Conservation (phyloP, 2,113 vertebrate species). For the Triplophysa rosa region DNA sequence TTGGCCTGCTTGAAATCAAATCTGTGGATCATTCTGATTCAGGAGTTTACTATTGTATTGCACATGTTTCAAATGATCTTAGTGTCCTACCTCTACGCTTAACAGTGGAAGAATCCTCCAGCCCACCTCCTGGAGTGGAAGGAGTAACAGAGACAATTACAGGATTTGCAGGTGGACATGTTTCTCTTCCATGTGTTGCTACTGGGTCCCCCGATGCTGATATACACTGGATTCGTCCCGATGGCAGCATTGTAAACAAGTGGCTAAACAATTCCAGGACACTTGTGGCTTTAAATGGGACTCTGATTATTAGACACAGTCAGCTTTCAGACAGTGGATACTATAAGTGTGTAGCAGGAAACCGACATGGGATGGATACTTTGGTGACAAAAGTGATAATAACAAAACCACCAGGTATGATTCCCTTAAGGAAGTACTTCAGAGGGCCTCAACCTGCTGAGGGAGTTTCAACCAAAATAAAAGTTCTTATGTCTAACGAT, state of each 20-base stretch:
- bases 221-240: constrained; percentile 86
- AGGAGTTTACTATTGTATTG: constrained; percentile 83
- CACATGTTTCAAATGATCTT: constrained; percentile 72
- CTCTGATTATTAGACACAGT: constrained; percentile 73
- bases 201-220: constrained; percentile 80
- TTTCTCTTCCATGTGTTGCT: constrained; percentile 75
- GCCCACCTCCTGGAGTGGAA: constrained; percentile 62
- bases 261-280: constrained; percentile 71
- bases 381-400: constrained; percentile 73
- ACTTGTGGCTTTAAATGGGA: constrained; percentile 73
- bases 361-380: constrained; percentile 79
- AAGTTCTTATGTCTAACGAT: constrained; percentile 59
- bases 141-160: constrained; percentile 56
- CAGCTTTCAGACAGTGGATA: constrained; percentile 76
- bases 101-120: constrained; percentile 72
- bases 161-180: constrained; percentile 67
- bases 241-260: constrained; percentile 64
- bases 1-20: constrained; percentile 75
- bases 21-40: constrained; percentile 70
- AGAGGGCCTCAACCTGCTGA: constrained; percentile 72
- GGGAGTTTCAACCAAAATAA: constrained; percentile 66
- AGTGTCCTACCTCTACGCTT: constrained; percentile 73
- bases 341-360: constrained; percentile 87
- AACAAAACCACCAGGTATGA: constrained; percentile 61
- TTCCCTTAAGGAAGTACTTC: constrained; percentile 67